Evolutionary conservation across 2,888 invertebrate genomes (phyloP).

Genomic region (Amaurobius ferox): DNA sequence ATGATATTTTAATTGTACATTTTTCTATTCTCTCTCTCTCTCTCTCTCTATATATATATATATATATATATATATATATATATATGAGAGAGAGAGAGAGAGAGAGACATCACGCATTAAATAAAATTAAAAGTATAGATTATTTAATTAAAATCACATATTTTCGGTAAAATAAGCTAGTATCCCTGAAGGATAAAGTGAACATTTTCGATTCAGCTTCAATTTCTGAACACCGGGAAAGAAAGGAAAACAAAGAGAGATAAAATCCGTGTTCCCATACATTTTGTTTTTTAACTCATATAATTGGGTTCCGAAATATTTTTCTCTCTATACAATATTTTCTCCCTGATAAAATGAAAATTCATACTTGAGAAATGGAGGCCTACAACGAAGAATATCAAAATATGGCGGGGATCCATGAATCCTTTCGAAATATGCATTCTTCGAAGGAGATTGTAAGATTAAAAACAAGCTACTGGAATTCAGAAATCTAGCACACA

Average conservation of each 20-base stretch:
- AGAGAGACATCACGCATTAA: too few species aligned
- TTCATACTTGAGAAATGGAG: constrained; percentile 33
- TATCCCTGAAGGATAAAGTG: constrained; percentile 1
- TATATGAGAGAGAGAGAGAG: too few species aligned
- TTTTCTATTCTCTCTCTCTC: too few species aligned
- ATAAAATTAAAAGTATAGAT: too few species aligned
- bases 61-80: too few species aligned
- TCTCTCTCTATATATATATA: too few species aligned
- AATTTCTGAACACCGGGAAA: too few species aligned
- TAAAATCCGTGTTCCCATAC: too few species aligned
- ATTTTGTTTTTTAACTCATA: constrained; percentile 45
- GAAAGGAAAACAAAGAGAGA: too few species aligned
- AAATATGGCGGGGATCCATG: neutral
- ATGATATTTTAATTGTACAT: too few species aligned
- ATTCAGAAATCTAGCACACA: constrained; percentile 37
- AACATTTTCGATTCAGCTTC: constrained; percentile 57
- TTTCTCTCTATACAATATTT: neutral
- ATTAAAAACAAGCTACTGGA: constrained; percentile 42
- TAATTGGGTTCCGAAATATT: constrained; percentile 52
- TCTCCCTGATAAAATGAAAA: neutral
- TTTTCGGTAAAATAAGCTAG: constrained; percentile 28
- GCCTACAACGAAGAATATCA: neutral
- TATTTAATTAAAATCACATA: constrained; percentile 65
- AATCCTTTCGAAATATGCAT: neutral
- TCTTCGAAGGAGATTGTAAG: constrained; percentile 40